These are phyloP conservation scores for Eospalax fontanierii DNA, from an alignment of 2,797 vertebrate genomes.

Conservation along the genomic window DNA sequence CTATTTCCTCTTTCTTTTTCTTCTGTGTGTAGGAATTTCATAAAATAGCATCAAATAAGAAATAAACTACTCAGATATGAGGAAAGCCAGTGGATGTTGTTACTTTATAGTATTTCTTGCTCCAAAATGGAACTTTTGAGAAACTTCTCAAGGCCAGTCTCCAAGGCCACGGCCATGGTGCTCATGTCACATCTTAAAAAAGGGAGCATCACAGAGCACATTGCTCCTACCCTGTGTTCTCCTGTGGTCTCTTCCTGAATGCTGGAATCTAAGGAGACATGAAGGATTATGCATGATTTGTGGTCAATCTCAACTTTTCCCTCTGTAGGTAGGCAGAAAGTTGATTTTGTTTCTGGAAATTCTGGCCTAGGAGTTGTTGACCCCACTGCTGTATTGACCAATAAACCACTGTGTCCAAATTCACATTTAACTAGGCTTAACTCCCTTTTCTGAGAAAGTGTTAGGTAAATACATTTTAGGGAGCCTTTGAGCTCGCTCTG, in stretches of 20 bases:
- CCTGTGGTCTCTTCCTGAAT: neutral
- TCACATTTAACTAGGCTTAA: too few relatives aligned
- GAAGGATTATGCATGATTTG: neutral
- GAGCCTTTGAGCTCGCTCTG: too few relatives aligned
- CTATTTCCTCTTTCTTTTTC: neutral
- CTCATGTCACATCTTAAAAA: neutral
- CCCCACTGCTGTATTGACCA: neutral
- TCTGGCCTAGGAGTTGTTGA: neutral
- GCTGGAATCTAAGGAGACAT: neutral
- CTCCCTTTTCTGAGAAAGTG: neutral
- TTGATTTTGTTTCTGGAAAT: neutral
- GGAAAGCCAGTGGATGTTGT: too few relatives aligned
- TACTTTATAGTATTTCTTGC: too few relatives aligned
- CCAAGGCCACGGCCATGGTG: neutral
- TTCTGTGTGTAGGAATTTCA: neutral
- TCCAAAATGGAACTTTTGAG: too few relatives aligned
- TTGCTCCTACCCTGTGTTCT: neutral
- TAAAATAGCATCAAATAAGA: neutral
- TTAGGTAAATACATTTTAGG: neutral
- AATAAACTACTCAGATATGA: neutral
- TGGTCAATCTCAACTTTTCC: neutral
- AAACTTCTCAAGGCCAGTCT: neutral
- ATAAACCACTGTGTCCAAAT: neutral
- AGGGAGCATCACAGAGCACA: neutral
- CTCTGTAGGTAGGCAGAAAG: neutral